Evolutionary conservation across 2,797 vertebrate genomes (phyloP), one percentile per base, ranked within the genome.

Genomic region (Parauchenoglanis punctatus): DNA sequence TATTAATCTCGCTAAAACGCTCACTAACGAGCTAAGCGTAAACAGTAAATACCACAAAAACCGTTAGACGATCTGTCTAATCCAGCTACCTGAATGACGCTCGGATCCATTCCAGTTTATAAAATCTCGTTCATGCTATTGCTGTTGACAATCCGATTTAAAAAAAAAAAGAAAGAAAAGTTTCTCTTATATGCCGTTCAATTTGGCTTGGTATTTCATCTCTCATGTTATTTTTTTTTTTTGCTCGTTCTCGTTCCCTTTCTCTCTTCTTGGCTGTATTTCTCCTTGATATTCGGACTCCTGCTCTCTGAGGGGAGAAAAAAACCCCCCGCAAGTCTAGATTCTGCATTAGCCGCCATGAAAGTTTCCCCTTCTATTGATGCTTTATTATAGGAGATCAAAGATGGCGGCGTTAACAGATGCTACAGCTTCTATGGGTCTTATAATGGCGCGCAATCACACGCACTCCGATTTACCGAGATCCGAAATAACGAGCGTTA

Each of bases 271-370:
- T 49, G 80, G 63, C 80, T 65, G 17, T n/a, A 81, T 49, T 65
- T 65, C 80, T 63, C 80, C 46, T 81, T 81, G 40, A 28, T 65
- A 81, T 81, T 81, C 78, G 44, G 78, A 12, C 77, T 80, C 77
- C 25, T 80, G 77, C 54, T 59, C 77, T 81, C 59, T 1, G 35
- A 46, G 59, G 44, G 40, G 15, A 2, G 54, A 46, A 56, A 59
- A 46, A 61, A 20, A 40, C 1, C 35, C 31, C 31, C 31, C 31
- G 31, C 31, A 61, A 17, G 58, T 46, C 80, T 44, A 63, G 25
- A 65, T 81, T n/a, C 58, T 65, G 58, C 25, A 81, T 81, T 28
- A 81, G 59, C 59, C 59, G 17, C 56, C 35, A 44, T 7, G 78
- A 15, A 15, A 1, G 31, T 25, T 81, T 35, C 28, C 59, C 31